A percentile compares a stretch with the other conserved stretches of the same genome.
Conservation (phyloP, 2,888 invertebrate species). For the Cephus spinipes region DNA sequence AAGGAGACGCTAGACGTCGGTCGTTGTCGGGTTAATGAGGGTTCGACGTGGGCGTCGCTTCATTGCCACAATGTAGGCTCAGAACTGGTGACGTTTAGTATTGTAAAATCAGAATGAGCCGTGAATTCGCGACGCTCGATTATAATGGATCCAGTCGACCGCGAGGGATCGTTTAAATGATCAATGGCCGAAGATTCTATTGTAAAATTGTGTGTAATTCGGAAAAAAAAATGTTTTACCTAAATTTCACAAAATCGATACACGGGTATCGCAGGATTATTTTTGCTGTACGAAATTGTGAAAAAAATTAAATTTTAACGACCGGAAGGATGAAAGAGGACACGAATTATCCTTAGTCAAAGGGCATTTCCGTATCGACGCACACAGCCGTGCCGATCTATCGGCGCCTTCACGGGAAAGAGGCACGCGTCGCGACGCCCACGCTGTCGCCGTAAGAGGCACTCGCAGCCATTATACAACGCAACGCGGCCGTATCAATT, state of each 20-base stretch:
- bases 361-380: not conserved
- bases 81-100: not conserved
- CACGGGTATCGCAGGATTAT: not conserved
- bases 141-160: not conserved
- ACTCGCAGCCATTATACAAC: constrained; percentile 14
- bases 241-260: not conserved
- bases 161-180: not conserved
- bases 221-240: not conserved
- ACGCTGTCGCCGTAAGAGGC: constrained; percentile 11
- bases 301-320: too few species aligned
- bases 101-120: not conserved
- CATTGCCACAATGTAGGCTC: constrained; percentile 29
- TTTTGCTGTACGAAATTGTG: not conserved
- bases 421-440: constrained; percentile 22
- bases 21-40: constrained; percentile 34
- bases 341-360: not conserved
- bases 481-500: not conserved
- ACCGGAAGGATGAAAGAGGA: not conserved
- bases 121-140: not conserved
- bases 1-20: not conserved
- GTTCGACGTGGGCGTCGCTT: constrained; percentile 36
- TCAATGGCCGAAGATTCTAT: not conserved
- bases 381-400: not conserved
- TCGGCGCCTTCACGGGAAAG: not conserved
- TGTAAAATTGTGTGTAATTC: too few species aligned